Conservation (phyloP, 92 coral and sea anemone species). For the Epizoanthus ramosus region DNA sequence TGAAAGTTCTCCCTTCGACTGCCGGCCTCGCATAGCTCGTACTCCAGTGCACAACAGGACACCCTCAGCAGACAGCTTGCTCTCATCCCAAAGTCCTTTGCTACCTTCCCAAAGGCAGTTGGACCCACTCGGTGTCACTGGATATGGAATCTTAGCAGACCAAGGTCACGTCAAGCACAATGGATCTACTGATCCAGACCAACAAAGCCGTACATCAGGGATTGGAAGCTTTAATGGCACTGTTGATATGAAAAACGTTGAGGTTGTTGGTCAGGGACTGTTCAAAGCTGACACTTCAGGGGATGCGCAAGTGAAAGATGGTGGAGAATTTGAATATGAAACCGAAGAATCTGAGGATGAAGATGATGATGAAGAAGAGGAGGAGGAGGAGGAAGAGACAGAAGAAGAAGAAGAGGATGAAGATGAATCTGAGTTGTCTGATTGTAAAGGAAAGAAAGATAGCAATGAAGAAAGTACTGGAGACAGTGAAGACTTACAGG, state of each 20-base stretch:
- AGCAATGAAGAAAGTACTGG: slow-evolving; percentile 20
- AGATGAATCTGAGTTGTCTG: slow-evolving; percentile 42
- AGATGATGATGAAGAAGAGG: slow-evolving; percentile 55
- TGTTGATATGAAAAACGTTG: slow-evolving; percentile 53
- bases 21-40: slow-evolving; percentile 93
- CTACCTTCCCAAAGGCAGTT: slow-evolving; percentile 45
- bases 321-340: slow-evolving; percentile 56
- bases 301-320: slow-evolving; percentile 48
- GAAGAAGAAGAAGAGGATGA: slow-evolving; percentile 61
- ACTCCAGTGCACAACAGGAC: slow-evolving; percentile 81
- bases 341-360: slow-evolving; percentile 78
- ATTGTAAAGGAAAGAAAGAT: slow-evolving; percentile 43
- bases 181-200: slow-evolving; percentile 29
- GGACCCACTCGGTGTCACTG: slow-evolving; percentile 70
- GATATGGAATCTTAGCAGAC: slow-evolving; percentile 57
- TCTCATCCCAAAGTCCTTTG: slow-evolving; percentile 30
- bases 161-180: slow-evolving; percentile 34
- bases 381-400: slow-evolving; percentile 56
- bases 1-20: slow-evolving; percentile 88
- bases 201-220: slow-evolving; percentile 43
- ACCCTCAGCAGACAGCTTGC: slow-evolving; percentile 55
- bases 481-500: slow-evolving; percentile 57
- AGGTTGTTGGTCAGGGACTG: slow-evolving; percentile 49
- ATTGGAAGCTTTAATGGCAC: slow-evolving; percentile 61
- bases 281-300: slow-evolving; percentile 76